Conservation (phyloP, 2,113 vertebrate genomes). For the Anser brachyrhynchus region DNA sequence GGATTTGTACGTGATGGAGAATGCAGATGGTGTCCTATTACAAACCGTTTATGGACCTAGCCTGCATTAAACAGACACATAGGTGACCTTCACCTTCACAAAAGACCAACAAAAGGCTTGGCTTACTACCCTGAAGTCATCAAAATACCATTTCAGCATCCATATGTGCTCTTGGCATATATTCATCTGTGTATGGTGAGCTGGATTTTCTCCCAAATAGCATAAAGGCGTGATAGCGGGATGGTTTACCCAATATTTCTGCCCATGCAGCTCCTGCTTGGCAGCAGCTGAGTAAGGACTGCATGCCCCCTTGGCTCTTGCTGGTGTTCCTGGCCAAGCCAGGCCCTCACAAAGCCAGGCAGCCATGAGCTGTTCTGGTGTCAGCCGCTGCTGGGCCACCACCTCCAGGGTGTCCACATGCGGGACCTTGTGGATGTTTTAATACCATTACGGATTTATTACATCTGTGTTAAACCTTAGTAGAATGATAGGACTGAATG, state of each 20-base stretch:
- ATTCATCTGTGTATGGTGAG: background rate
- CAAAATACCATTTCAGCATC: background rate
- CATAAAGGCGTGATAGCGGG: background rate
- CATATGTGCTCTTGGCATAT: background rate
- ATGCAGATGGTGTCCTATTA: constrained; percentile 1
- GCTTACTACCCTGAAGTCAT: background rate
- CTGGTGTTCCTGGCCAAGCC: background rate
- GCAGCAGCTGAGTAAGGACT: background rate
- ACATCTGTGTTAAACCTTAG: background rate
- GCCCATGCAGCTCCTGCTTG: background rate
- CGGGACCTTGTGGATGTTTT: background rate
- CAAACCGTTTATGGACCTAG: background rate
- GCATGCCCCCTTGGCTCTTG: background rate
- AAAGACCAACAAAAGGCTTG: background rate
- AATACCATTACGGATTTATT: background rate
- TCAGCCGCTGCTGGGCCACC: background rate
- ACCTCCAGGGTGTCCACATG: rapidly evolving
- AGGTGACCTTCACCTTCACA: background rate
- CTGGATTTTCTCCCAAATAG: background rate
- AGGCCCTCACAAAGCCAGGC: background rate
- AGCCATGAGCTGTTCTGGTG: no score
- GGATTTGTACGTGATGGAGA: constrained; percentile 8
- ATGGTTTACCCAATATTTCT: background rate
- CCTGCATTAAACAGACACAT: background rate
- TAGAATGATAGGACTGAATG: background rate